Base-by-base conservation (phyloP, 2,888 invertebrate genomes). In the Mimumesa dahlbomi region DNA sequence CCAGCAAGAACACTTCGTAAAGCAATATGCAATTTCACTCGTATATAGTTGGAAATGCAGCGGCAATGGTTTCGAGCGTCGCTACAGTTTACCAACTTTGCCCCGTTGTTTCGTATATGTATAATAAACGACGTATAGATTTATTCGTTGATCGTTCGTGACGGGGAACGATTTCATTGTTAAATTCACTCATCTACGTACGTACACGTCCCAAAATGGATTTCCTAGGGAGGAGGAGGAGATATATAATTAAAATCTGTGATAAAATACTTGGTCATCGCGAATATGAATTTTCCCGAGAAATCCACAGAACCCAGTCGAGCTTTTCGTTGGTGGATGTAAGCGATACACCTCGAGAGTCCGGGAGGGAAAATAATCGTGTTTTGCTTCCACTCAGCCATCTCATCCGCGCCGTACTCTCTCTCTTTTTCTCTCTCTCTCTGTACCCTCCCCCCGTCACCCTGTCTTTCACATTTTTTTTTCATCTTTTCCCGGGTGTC, bases 321-420 rank as follows among this genome's bases (percentile, higher is more conserved):
- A 45, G 31, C 11, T 36, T 21, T 36, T 6, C 14, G 46, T 13
- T 42, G 25, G 45, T 40, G 9, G 38, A n/a, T 25, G 38, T 49
- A 22, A 54, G 31, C 57, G 54, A 62, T 59, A 48, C 43, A 34
- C 46, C 36, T 34, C 34, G n/a, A n/a, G 25, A 49, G n/a, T 22
- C 22, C n/a, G n/a, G n/a, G 2, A 31, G 43, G 21, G 61, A 50
- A 61, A 59, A 49, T 58, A 77, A 67, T 73, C 57, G 42, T 77
- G 63, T 73, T 77, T 76, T 63, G 65, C 56, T 69, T 53, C 53
- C 36, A 36, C 31, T 29, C 48, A 52, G 14, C 36, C 53, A 22
- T 36, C 45, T 48, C 61, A 14, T 42, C 38, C 13, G 18, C 21
- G 4, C 21, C 45, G 29, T 43, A 58, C 40, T 38, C 14, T 13